phyloP scores from a whole-genome alignment of 2,797 vertebrate species.

The Leuciscus waleckii region DNA sequence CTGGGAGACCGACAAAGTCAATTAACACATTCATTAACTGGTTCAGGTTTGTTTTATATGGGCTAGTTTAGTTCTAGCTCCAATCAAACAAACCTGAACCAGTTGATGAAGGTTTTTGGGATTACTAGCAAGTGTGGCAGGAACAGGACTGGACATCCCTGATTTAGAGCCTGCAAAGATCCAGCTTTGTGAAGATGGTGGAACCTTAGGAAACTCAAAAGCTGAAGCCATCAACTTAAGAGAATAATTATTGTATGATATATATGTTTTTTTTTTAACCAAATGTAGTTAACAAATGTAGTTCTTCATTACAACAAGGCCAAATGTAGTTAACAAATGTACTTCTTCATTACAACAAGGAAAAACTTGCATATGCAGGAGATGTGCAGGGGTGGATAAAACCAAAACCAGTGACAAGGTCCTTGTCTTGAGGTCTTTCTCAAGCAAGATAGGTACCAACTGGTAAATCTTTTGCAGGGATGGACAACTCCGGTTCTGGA shows the following conservation, averaged over 20 bases:
- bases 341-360: background rate
- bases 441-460: too few relatives aligned
- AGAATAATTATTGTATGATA: background rate
- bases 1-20: background rate
- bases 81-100: too few relatives aligned
- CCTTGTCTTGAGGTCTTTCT: too few relatives aligned
- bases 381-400: too few relatives aligned
- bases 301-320: background rate
- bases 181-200: background rate
- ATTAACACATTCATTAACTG: background rate
- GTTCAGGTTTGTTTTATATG: background rate
- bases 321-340: background rate
- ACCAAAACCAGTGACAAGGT: too few relatives aligned
- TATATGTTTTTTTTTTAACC: background rate
- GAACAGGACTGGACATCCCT: background rate
- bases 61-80: background rate
- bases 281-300: background rate
- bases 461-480: too few relatives aligned
- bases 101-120: background rate
- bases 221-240: too few relatives aligned
- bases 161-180: background rate
- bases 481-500: too few relatives aligned
- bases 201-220: background rate
- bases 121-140: background rate
- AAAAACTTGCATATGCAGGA: too few relatives aligned